Conservation (phyloP, 2,797 vertebrate species). For the Melanotaenia maccullochi region DNA sequence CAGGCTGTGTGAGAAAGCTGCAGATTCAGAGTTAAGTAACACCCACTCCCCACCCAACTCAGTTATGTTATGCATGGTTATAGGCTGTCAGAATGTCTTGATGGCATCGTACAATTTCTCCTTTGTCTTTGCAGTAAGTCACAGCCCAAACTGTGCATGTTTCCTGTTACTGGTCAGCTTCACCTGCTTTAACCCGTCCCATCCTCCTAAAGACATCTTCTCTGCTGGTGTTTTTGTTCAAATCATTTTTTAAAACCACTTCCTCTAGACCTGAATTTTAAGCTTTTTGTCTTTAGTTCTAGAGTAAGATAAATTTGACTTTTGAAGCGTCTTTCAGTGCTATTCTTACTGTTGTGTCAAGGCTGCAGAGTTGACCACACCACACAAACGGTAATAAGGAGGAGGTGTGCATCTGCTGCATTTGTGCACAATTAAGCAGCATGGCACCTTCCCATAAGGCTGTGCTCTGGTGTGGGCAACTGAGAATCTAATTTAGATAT, state of each 20-base stretch:
- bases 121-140: not conserved
- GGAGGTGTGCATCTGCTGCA: not conserved
- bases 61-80: slow-evolving; percentile 49
- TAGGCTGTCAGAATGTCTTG: slow-evolving; percentile 25
- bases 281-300: not conserved
- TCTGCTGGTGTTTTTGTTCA: not conserved
- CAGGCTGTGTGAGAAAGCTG: slow-evolving; percentile 26
- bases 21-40: slow-evolving; percentile 38
- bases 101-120: slow-evolving; percentile 9
- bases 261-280: not conserved
- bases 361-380: not conserved
- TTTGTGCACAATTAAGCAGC: not conserved
- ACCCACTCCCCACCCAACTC: not conserved
- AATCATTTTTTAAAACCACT: too few species aligned
- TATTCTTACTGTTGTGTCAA: not conserved
- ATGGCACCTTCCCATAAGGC: not conserved
- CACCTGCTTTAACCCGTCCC: not conserved
- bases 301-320: not conserved
- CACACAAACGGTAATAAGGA: not conserved
- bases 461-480: not conserved
- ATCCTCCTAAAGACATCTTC: not conserved
- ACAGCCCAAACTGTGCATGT: slow-evolving; percentile 1
- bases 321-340: not conserved
- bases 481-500: too few species aligned
- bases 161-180: not conserved